These are phyloP conservation scores for Pissodes strobi DNA, from an alignment of 1,140 invertebrate genomes.

Conservation along the genomic window DNA sequence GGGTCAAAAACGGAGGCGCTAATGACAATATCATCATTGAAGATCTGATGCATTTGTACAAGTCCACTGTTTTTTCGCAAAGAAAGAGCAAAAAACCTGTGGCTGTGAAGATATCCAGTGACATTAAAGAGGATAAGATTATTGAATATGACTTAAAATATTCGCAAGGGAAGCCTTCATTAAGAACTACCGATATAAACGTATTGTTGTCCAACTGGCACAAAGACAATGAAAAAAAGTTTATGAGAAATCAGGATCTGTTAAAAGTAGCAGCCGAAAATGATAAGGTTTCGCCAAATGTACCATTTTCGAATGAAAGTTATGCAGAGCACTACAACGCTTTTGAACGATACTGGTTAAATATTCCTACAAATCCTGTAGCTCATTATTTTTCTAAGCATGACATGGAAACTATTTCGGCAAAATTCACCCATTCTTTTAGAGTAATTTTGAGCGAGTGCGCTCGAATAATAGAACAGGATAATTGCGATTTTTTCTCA, in stretches of 20 bases:
- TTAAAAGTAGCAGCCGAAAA: conserved; percentile 4
- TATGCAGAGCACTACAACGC: conserved; percentile 9
- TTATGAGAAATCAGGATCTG: conserved; percentile 4
- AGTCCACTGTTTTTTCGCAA: background rate
- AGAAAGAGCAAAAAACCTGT: conserved; percentile 17
- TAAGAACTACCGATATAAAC: conserved; percentile 4
- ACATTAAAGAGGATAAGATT: conserved; percentile 1
- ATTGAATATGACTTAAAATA: conserved; percentile 8
- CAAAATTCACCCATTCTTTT: conserved; percentile 40
- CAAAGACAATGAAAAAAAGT: conserved; percentile 13
- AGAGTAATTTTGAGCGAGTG: conserved; percentile 44
- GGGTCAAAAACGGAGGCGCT: conserved; percentile 36
- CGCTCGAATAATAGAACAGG: conserved; percentile 45
- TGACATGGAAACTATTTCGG: conserved; percentile 37
- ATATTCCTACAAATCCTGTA: conserved; percentile 25
- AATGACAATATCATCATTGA: conserved; percentile 39
- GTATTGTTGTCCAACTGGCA: conserved; percentile 31
- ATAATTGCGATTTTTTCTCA: conserved; percentile 35
- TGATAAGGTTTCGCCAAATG: background rate
- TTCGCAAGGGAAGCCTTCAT: background rate
- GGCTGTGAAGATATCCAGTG: conserved; percentile 12
- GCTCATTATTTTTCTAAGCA: conserved; percentile 22
- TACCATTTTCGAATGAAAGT: background rate
- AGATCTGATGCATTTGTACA: conserved; percentile 16
- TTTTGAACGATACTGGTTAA: conserved; percentile 42